phyloP scores from a whole-genome alignment of 2,113 vertebrate species.

The Eudyptes chrysolophus region DNA sequence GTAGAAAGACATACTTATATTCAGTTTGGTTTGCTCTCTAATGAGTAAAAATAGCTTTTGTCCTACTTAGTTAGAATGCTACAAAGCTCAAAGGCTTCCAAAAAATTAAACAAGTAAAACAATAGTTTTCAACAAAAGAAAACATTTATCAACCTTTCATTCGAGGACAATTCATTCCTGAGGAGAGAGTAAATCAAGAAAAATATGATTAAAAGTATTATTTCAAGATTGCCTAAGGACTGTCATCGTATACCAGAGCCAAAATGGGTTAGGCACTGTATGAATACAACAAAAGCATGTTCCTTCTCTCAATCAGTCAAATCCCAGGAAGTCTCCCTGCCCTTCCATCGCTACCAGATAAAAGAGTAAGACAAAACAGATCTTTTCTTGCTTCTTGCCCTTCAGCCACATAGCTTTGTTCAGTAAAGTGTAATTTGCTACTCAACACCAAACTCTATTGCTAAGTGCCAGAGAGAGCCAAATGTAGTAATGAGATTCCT shows the following conservation, averaged over 20 bases:
- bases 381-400: background rate
- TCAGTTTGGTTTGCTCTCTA: background rate
- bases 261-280: background rate
- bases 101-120: background rate
- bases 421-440: background rate
- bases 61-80: background rate
- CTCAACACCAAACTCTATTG: background rate
- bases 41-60: background rate
- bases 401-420: background rate
- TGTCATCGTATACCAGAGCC: background rate
- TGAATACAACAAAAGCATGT: background rate
- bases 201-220: background rate
- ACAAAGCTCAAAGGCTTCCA: background rate
- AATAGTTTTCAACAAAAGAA: constrained; percentile 1
- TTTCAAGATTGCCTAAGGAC: background rate
- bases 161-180: background rate
- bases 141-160: background rate
- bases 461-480: background rate
- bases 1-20: background rate
- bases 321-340: background rate
- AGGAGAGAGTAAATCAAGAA: background rate
- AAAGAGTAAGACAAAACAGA: background rate
- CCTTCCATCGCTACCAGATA: background rate
- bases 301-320: background rate
- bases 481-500: background rate